A percentile compares a stretch with the other conserved stretches of the same genome.
Evolutionary conservation across 2,113 vertebrate genomes (phyloP).

Genomic region (Genyomyrus donnyi): DNA sequence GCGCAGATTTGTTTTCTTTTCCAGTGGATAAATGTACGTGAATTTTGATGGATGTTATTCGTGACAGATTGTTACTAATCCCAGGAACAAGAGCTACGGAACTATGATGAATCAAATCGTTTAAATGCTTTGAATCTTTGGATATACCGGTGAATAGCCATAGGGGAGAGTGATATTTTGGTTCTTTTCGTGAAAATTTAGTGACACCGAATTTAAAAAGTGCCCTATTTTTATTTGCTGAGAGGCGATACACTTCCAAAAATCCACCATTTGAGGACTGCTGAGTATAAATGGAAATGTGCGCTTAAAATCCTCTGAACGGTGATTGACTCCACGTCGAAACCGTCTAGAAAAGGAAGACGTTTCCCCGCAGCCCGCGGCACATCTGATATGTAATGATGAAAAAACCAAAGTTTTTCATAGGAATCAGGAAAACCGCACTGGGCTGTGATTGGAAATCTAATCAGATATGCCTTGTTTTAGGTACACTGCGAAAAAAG

Average conservation of each 20-base stretch:
- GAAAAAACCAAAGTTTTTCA: constrained; percentile 26
- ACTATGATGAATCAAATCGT: constrained; percentile 4
- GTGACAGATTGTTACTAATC: constrained; percentile 8
- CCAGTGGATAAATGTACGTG: constrained; percentile 20
- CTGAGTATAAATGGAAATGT: constrained; percentile 1
- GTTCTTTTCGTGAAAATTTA: constrained; percentile 10
- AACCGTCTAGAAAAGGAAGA: background rate
- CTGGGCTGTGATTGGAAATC: constrained; percentile 90
- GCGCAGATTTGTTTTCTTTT: background rate
- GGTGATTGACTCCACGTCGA: background rate
- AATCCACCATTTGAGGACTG: constrained; percentile 12
- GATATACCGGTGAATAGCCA: background rate
- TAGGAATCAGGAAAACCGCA: constrained; percentile 72
- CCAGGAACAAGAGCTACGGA: constrained; percentile 12
- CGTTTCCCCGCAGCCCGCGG: background rate
- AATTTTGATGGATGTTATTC: constrained; percentile 23
- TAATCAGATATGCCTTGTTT: constrained; percentile 70
- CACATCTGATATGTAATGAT: constrained; percentile 17
- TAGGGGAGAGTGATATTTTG: background rate
- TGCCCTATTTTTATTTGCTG: constrained; percentile 11
- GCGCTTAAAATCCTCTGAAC: background rate
- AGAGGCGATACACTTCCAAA: background rate
- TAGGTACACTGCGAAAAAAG: constrained; percentile 23
- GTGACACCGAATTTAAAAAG: constrained; percentile 3
- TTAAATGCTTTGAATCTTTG: background rate